Evolutionary conservation across 2,888 invertebrate species (phyloP).

Genomic region (Halocaridina rubra): DNA sequence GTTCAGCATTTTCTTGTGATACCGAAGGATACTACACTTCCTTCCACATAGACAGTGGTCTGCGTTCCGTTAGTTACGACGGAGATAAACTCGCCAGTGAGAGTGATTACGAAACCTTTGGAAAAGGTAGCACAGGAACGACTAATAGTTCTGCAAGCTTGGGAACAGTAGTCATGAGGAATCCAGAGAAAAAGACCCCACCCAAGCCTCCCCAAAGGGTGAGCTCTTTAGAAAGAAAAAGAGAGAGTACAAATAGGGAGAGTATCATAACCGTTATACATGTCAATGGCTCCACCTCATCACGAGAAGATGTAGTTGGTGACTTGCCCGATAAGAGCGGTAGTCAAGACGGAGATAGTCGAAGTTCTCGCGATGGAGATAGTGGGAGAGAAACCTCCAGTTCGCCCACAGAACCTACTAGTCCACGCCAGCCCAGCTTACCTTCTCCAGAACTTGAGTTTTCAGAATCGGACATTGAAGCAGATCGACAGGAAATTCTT

Average conservation of each 20-base stretch:
- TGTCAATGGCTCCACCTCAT: slow-evolving; percentile 60
- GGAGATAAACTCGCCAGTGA: slow-evolving; percentile 76
- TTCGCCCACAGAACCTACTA: slow-evolving; percentile 75
- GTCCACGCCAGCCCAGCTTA: slow-evolving; percentile 50
- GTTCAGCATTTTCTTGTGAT: slow-evolving; percentile 93
- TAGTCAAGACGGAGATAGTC: slow-evolving; percentile 67
- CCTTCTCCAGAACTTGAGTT: slow-evolving; percentile 72
- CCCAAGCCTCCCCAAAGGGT: slow-evolving; percentile 64
- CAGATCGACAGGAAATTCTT: slow-evolving; percentile 86
- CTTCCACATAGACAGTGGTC: slow-evolving; percentile 94
- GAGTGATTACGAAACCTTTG: slow-evolving; percentile 90
- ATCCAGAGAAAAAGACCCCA: slow-evolving; percentile 62
- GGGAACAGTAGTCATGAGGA: slow-evolving; percentile 68
- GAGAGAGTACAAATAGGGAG: slow-evolving; percentile 59
- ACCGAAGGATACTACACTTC: slow-evolving; percentile 98
- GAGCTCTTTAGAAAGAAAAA: slow-evolving; percentile 62
- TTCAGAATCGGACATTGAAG: slow-evolving; percentile 82
- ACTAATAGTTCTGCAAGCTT: slow-evolving; percentile 92
- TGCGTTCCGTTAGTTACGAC: slow-evolving; percentile 71
- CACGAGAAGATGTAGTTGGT: slow-evolving; percentile 56
- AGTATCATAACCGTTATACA: slow-evolving; percentile 64
- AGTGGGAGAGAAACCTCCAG: slow-evolving; percentile 85
- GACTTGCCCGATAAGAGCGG: slow-evolving; percentile 76
- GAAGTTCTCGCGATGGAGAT: slow-evolving; percentile 76
- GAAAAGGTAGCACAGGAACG: slow-evolving; percentile 90